Evolutionary conservation across 2,888 invertebrate genomes (phyloP), one percentile per base, ranked within the genome.

Genomic region (Melitaea athalia): DNA sequence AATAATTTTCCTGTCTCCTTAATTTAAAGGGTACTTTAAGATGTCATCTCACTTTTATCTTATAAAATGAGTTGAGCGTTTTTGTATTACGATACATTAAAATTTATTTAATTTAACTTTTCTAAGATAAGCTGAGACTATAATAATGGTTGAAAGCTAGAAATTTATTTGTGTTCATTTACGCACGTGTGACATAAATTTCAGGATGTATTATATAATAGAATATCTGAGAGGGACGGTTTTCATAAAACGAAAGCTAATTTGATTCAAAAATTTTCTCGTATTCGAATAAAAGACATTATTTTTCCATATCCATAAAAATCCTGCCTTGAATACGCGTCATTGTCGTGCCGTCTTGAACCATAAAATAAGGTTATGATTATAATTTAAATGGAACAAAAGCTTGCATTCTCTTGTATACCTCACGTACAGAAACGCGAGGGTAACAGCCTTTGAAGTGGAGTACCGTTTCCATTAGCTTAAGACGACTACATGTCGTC

Each of bases 351-450:
- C 60, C 14, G 45, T 31, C 43, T 60, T 31, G 8, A 45, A 31
- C 47, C 45, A 45, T 45, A 60, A 45, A 60, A 45, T 60, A 17
- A 50, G 38, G 17, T 50, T 62, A 62, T 49, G 49, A 62, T 62
- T 50, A 62, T 62, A 62, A 62, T 62, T 62, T 62, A 62, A 62
- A 62, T 62, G 47, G 49, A 33, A 62, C 62, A 62, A 62, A 61
- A 38, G 38, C 62, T 15, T 55, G 33, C 33, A 33, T 55, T 38
- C 49, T 42, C 59, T 59, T 45, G 43, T 49, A 31, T 33, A 33
- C n/a, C 50, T 50, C 62, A 62, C 62, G 50, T 50, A 38, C 24
- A 24, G 47, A 31, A 11, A 52, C 17, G 15, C 33, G 47, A 38
- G 49, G 61, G 33, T 33, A 62, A 24, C n/a, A 38, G 49, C 62